Conservation (phyloP, 2,888 invertebrate species). For the Halocaridina rubra region DNA sequence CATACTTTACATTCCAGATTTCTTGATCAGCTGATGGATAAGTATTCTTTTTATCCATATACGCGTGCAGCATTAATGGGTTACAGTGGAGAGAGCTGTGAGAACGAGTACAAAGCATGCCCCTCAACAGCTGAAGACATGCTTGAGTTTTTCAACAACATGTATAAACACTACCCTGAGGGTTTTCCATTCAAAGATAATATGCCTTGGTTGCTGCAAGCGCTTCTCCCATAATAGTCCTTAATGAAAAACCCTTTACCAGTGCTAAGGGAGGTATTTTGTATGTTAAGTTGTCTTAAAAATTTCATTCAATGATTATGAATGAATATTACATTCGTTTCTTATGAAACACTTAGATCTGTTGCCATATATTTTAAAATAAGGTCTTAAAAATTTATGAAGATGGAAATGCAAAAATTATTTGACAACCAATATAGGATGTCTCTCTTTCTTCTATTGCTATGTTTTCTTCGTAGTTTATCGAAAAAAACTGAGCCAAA, state of each 20-base stretch:
- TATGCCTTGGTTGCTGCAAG: conserved; percentile 50
- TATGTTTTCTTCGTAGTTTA: too few species aligned
- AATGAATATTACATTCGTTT: too few species aligned
- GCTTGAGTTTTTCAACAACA: conserved; percentile 57
- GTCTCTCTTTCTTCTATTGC: too few species aligned
- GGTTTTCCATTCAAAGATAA: conserved; percentile 60
- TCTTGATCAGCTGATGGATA: conserved; percentile 52
- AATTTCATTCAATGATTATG: too few species aligned
- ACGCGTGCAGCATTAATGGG: conserved; percentile 62
- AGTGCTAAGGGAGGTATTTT: not conserved
- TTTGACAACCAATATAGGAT: too few species aligned
- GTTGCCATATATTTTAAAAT: too few species aligned
- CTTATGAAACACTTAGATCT: too few species aligned
- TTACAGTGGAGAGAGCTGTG: conserved; percentile 41
- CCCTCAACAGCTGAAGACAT: conserved; percentile 49
- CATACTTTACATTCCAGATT: conserved; percentile 45
- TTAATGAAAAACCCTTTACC: too few species aligned
- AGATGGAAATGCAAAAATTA: too few species aligned
- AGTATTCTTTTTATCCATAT: conserved; percentile 62
- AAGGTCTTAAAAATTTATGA: too few species aligned
- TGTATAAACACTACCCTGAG: conserved; percentile 53
- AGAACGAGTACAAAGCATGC: conserved; percentile 43
- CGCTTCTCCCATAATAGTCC: conserved; percentile 47
- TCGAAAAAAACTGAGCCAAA: too few species aligned
- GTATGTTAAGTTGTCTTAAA: not conserved